Evolutionary conservation across 2,113 vertebrate genomes (phyloP).

Genomic region (Anser brachyrhynchus): DNA sequence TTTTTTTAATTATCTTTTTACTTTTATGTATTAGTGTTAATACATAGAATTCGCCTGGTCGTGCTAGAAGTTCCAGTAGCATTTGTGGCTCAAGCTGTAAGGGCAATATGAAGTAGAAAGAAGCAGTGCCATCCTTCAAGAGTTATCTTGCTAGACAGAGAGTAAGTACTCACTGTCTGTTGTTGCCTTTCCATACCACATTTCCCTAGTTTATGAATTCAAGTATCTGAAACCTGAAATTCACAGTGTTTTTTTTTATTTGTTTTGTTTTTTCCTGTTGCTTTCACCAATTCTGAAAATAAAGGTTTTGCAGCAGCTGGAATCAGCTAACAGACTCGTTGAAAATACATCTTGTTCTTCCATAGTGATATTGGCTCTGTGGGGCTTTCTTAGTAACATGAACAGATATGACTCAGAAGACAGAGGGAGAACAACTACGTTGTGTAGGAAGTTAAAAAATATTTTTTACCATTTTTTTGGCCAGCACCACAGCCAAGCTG

Average conservation of each 20-base stretch:
- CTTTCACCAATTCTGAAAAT: not conserved
- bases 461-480: not conserved
- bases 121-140: not conserved
- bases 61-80: not conserved
- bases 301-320: slow-evolving; percentile 13
- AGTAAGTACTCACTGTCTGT: not conserved
- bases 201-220: not conserved
- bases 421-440: slow-evolving; percentile 21
- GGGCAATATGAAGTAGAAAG: not conserved
- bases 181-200: not conserved
- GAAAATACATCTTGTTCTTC: slow-evolving; percentile 53
- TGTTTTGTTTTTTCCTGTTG: not conserved
- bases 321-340: not conserved
- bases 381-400: slow-evolving; percentile 42
- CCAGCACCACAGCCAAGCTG: not conserved
- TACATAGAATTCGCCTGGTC: not conserved
- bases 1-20: not conserved
- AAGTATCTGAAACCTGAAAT: not conserved
- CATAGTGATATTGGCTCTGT: not conserved
- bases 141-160: not conserved
- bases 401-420: slow-evolving; percentile 55
- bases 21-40: not conserved
- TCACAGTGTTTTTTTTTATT: not conserved
- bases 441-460: slow-evolving; percentile 39
- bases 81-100: not conserved